A percentile compares a stretch with the other conserved stretches of the same genome.
These are phyloP conservation scores for Trichopoda pennipes DNA, from an alignment of 2,888 invertebrate genomes.

Conservation along the genomic window DNA sequence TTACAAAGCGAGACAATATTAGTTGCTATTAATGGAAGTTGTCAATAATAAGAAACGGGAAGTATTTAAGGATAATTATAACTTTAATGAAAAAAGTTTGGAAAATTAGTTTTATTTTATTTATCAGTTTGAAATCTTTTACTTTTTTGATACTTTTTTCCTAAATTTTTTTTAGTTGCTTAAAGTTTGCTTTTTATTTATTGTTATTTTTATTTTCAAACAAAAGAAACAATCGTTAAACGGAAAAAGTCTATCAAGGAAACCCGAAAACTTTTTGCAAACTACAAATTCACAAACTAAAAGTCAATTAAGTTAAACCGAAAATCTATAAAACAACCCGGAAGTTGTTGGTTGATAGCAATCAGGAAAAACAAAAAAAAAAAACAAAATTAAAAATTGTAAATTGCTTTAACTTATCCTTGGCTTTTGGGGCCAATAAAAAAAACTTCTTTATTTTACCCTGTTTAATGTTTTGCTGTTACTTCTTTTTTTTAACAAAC, in stretches of 20 bases:
- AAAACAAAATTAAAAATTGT: conserved; percentile 24
- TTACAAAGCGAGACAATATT: too few relatives aligned
- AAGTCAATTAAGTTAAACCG: conserved; percentile 41
- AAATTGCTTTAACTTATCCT: conserved; percentile 43
- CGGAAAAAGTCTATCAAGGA: conserved; percentile 37
- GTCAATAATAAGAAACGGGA: too few relatives aligned
- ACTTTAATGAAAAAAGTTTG: too few relatives aligned
- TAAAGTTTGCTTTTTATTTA: neutral
- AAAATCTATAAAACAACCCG: conserved; percentile 36
- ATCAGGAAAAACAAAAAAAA: conserved; percentile 29
- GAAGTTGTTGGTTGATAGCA: conserved; percentile 56
- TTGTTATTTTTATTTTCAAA: conserved; percentile 13
- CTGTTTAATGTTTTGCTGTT: neutral
- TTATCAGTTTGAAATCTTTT: too few relatives aligned
- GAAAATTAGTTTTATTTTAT: too few relatives aligned
- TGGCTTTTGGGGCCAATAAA: conserved; percentile 47
- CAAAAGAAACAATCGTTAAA: conserved; percentile 32
- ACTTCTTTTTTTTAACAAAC: neutral
- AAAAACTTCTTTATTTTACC: conserved; percentile 1
- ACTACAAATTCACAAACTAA: neutral
- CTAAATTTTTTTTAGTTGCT: too few relatives aligned
- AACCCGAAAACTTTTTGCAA: conserved; percentile 7
- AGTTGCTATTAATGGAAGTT: too few relatives aligned
- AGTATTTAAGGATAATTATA: too few relatives aligned
- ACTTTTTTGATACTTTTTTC: too few relatives aligned